phyloP scores from a whole-genome alignment of 2,797 vertebrate species.

The Micropoecilia bifurca region DNA sequence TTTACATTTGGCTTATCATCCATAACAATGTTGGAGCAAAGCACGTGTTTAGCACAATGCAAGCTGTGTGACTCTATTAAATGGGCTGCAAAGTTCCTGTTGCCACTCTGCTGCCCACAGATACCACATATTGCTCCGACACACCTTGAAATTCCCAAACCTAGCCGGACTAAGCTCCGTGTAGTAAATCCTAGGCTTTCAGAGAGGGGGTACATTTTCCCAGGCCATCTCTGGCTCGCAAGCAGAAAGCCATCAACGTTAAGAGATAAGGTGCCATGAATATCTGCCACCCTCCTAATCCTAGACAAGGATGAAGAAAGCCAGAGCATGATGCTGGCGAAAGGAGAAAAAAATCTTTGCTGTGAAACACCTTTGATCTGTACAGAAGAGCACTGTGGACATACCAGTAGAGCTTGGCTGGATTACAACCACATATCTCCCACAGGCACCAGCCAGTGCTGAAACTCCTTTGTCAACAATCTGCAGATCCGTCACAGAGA shows the following conservation, averaged over 20 bases:
- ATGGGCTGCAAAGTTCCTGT: slow-evolving; percentile 55
- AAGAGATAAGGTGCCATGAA: slow-evolving; percentile 73
- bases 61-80: slow-evolving; percentile 67
- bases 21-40: slow-evolving; percentile 55
- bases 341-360: slow-evolving; percentile 52
- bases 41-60: slow-evolving; percentile 66
- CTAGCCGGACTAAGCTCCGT: slow-evolving; percentile 66
- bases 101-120: slow-evolving; percentile 69
- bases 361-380: slow-evolving; percentile 77
- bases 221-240: slow-evolving; percentile 53
- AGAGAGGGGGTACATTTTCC: slow-evolving; percentile 46
- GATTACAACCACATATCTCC: slow-evolving; percentile 77
- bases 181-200: slow-evolving; percentile 67
- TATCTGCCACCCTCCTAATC: slow-evolving; percentile 75
- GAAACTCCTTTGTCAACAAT: slow-evolving; percentile 73
- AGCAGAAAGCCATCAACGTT: slow-evolving; percentile 62
- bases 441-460: slow-evolving; percentile 55
- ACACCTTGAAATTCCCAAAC: slow-evolving; percentile 67
- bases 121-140: slow-evolving; percentile 60
- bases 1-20: slow-evolving; percentile 68
- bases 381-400: slow-evolving; percentile 56
- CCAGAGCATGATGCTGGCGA: slow-evolving; percentile 54
- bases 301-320: slow-evolving; percentile 65
- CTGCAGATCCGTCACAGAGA: slow-evolving; percentile 58
- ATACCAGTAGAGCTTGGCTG: slow-evolving; percentile 63